A percentile compares a stretch with the other conserved stretches of the same genome.
Evolutionary conservation across 1,140 invertebrate genomes (phyloP).

Genomic region (Drosophila varians): DNA sequence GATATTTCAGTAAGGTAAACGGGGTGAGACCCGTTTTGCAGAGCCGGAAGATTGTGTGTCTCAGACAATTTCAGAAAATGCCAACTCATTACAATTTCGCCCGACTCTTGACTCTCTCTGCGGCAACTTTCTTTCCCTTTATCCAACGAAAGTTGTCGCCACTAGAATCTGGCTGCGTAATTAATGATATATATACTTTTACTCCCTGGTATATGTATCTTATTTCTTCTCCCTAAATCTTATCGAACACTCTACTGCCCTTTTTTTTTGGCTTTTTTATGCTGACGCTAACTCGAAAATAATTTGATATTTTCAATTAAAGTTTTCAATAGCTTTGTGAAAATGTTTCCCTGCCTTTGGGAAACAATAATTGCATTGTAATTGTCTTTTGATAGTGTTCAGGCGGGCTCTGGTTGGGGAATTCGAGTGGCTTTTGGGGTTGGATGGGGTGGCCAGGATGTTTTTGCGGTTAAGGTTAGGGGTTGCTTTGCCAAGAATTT

Average conservation of each 20-base stretch:
- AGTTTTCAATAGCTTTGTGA: conserved; percentile 60
- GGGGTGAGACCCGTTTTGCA: neutral
- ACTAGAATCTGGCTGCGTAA: conserved; percentile 40
- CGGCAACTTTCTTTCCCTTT: conserved; percentile 32
- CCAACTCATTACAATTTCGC: conserved; percentile 79
- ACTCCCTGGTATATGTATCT: conserved; percentile 1
- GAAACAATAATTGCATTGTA: conserved; percentile 59
- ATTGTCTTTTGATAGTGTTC: conserved; percentile 64
- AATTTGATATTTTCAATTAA: conserved; percentile 79
- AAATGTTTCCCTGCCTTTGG: conserved; percentile 31
- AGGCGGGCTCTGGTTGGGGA: neutral
- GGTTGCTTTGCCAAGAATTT: conserved; percentile 20
- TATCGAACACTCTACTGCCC: conserved; percentile 27
- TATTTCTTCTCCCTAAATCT: conserved; percentile 5
- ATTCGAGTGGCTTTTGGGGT: neutral
- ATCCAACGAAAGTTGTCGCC: conserved; percentile 14
- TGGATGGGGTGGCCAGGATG: neutral
- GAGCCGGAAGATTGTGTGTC: conserved; percentile 41
- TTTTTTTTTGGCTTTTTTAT: conserved; percentile 48
- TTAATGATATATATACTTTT: conserved; percentile 31
- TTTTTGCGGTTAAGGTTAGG: conserved; percentile 27
- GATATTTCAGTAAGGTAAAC: conserved; percentile 26
- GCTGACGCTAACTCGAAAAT: conserved; percentile 78
- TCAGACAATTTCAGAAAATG: conserved; percentile 67
- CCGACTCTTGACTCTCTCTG: conserved; percentile 49